Conservation (phyloP, 2,113 vertebrate genomes). For the Hypocryptadius cinnamomeus region DNA sequence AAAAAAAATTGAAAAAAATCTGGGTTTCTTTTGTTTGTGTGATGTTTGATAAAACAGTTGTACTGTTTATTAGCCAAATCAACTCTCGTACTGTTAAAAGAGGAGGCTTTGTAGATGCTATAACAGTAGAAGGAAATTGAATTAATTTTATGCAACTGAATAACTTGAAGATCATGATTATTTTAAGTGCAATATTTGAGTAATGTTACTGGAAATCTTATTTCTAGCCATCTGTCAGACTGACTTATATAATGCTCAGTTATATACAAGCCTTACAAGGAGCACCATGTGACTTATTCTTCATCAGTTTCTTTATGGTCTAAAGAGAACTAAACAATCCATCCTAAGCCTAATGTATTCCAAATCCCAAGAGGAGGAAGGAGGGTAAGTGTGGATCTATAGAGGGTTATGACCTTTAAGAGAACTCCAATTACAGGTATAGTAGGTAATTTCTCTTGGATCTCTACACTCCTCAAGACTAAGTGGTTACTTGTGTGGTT, state of each 20-base stretch:
- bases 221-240: background rate
- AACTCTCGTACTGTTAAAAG: background rate
- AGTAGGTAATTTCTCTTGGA: conserved; percentile 51
- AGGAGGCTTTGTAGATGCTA: background rate
- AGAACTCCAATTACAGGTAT: conserved; percentile 56
- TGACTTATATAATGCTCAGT: background rate
- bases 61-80: background rate
- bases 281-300: background rate
- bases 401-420: conserved; percentile 50
- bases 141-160: background rate
- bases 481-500: conserved; percentile 20
- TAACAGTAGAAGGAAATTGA: background rate
- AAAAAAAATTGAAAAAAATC: background rate
- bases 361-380: conserved; percentile 20
- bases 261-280: background rate
- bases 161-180: background rate
- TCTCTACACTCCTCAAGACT: background rate
- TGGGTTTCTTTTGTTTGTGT: background rate
- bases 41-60: background rate
- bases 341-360: conserved; percentile 52
- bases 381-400: conserved; percentile 52
- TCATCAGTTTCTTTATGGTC: conserved; percentile 38
- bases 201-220: background rate
- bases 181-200: background rate
- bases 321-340: conserved; percentile 38